Evolutionary conservation across 2,888 invertebrate species (phyloP), one percentile per base, ranked within the genome.

Genomic region (Acleris holmiana): DNA sequence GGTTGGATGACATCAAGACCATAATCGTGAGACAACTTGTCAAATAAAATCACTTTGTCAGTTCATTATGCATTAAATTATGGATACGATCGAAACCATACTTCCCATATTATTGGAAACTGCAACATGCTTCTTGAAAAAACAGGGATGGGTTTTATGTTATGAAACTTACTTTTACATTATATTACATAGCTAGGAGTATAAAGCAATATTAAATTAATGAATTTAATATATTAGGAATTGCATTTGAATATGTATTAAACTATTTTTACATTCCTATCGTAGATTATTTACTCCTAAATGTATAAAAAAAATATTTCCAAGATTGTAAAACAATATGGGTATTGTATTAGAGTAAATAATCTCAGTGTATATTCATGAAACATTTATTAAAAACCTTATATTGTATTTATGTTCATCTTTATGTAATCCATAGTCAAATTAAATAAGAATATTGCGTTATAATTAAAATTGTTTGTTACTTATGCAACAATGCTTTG

Each of bases 1-100:
- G 94, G 83, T 77, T 93, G 58, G 93, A 93, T 64, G 94, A 94
- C 81, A 89, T 94, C 29, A 91, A 88, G 71, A 80, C 84, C 58
- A 86, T 92, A 84, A 84, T 93, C 63, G 71, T 83, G 59, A 83
- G 91, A 57, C 91, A 93, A 67, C 74, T 92, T 57, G 78, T 84
- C 7, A 88, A 90, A 73, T 84, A 74, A 78, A 44, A 35, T 40
- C 35, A 59, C 2, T 48, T 41, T 44, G 13, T 35, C 4, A 13
- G 35, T 35, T 35, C 4, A 13, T 13, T 35, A 35, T 35, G 10
- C 35, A 35, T 35, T 35, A 3, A 35, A 13, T 35, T 13, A 35
- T 35, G 35, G 13, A 4, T 35, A 35, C 35, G 13, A 13, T 13
- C 13, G 35, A 4, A 35, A 13, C 13, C 35, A 35, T 35, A 13